Conservation (phyloP, 2,888 invertebrate genomes). For the Orchestes rusci region DNA sequence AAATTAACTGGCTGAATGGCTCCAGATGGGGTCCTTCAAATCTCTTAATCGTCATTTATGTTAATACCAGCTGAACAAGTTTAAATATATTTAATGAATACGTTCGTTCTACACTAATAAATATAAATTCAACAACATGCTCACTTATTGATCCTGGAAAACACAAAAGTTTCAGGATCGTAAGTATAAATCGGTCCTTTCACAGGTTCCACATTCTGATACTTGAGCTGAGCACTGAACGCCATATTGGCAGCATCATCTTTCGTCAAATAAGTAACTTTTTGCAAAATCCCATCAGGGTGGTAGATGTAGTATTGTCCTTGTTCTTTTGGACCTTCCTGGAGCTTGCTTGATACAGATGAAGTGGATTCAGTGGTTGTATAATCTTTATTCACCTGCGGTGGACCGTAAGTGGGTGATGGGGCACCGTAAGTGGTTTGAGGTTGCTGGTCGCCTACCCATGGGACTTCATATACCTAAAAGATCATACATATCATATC, state of each 20-base stretch:
- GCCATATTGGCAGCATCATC: conserved; percentile 53
- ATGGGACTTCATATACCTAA: conserved; percentile 24
- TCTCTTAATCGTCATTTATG: no score
- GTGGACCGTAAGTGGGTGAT: conserved; percentile 9
- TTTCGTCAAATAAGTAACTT: conserved; percentile 53
- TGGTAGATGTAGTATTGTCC: conserved; percentile 54
- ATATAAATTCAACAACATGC: no score
- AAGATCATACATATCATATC: no score
- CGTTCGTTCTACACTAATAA: no score
- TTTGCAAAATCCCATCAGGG: conserved; percentile 55
- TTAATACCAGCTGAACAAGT: no score
- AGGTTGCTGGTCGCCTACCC: conserved; percentile 19
- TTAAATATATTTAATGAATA: no score
- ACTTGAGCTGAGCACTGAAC: conserved; percentile 56
- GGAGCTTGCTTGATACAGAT: conserved; percentile 8
- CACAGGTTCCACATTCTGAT: conserved; percentile 58
- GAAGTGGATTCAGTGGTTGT: conserved; percentile 11
- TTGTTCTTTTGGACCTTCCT: conserved; percentile 7
- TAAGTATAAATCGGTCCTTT: conserved; percentile 54
- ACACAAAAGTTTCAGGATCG: conserved; percentile 36
- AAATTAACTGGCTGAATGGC: no score
- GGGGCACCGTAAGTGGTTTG: conserved; percentile 14
- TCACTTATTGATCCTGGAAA: no score
- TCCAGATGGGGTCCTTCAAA: no score
- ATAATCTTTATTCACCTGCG: conserved; percentile 13